Evolutionary conservation across 2,113 vertebrate species (phyloP), one percentile per base, ranked within the genome.

Genomic region (Silurus asotus): DNA sequence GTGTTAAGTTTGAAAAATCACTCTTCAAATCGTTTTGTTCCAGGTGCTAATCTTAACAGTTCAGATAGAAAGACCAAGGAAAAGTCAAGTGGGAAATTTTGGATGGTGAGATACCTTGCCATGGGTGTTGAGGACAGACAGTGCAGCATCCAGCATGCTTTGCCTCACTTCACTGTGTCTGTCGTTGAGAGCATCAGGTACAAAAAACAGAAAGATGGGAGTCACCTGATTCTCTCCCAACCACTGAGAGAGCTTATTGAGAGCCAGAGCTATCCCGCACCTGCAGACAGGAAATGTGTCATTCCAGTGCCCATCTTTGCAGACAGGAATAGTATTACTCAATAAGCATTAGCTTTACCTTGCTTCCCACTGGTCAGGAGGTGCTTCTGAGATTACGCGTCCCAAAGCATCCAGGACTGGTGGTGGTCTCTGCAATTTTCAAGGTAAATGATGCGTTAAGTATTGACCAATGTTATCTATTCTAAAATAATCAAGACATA

Each of bases 351-450:
- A 25, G 8, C 8, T 67, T 89, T 95, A 99, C 98, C 98, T 98
- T 92, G 98, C 97, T 94, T 98, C 98, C 97, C 98, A 99, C 79
- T 99, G 97, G 93, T 99, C 98, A 81, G 98, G 98, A 0, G 98
- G 98, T 74, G 97, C 94, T 92, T 99, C 98, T 64, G 97, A 98
- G 90, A 99, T 98, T 77, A 99, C 96, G 87, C 98, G 94, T 86
- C 98, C 98, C 91, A 99, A 92, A 81, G 96, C 97, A 91, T 99
- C 98, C 91, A 99, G 92, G 88, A 99, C 96, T 8, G 98, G 98
- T 9, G 98, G 97, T 0, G 97, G 97, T 89, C 97, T 97, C 98
- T 99, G 92, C 51, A 89, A 64, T 87, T 25, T 20, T 67, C 6
- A 80, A 87, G 20, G 56, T 14, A 55, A 55, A 61, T 48, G 17